Evolutionary conservation across 92 coral and sea anemone genomes (phyloP), one percentile per base, ranked within the genome.

Genomic region (Palythoa heliodiscus): DNA sequence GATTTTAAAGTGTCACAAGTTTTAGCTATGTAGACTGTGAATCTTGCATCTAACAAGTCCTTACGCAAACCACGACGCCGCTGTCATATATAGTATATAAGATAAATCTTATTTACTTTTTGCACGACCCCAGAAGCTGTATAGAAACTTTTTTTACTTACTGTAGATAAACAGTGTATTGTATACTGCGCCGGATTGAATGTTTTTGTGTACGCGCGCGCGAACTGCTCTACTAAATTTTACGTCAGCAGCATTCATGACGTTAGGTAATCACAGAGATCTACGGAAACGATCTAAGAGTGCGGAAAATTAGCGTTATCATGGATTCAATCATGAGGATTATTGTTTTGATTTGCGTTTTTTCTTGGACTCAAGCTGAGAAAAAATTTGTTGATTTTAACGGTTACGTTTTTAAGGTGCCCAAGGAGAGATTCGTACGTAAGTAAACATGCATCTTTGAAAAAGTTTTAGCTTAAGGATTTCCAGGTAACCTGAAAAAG

Each of bases 341-440:
- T 60, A 14, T 78, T 19, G 3, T 78, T 38, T 11, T 58, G 7
- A 5, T 61, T 2, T 29, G 52, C 40, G 24, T 19, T 61, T 60
- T 78, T 78, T 19, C 83, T 43, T 78, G 54, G 71, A 39, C 83
- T 5, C 83, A 38, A 40, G 52, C 83, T 38, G n/a, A n/a, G 39
- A 78, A 78, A 78, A n/a, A 19, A 11, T 78, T 78, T 38, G 35
- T 78, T 7, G 83, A 78, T 78, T 78, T 17, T 47, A 78, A 78
- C 83, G 83, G 83, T 29, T 60, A 78, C 16, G 83, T 35, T 2
- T 29, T 78, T 7, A 60, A 78, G 14, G 71, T 78, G 2, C 83
- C 83, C 37, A 61, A 78, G 83, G 83, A 78, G 58, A 39, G 55
- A 61, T 54, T 78, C 35, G 20, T 78, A 78, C 83, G 83, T 78